Percentiles rank a stretch among this genome's conserved stretches.
Evolutionary conservation across 2,113 vertebrate species (phyloP).

Genomic region (Aythya baeri): DNA sequence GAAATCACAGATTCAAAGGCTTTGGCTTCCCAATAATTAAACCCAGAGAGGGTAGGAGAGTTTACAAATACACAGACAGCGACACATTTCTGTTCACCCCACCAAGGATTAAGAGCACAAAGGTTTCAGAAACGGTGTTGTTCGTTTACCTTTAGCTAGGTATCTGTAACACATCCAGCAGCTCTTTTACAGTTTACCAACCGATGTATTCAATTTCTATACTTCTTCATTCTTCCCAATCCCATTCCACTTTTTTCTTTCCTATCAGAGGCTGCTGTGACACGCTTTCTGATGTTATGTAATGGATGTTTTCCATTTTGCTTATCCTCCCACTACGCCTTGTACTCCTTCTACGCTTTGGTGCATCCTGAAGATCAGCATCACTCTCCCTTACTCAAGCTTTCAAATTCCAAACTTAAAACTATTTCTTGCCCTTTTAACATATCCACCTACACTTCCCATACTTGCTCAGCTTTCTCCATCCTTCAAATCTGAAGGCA

Average conservation of each 20-base stretch:
- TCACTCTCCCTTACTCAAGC: neutral
- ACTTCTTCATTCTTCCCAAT: neutral
- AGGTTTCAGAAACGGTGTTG: neutral
- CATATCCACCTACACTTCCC: neutral
- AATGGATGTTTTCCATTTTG: neutral
- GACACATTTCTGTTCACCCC: neutral
- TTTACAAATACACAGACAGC: neutral
- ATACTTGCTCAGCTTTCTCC: neutral
- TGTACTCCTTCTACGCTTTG: neutral
- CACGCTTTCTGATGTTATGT: neutral
- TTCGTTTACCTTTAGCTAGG: neutral
- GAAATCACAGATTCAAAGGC: neutral
- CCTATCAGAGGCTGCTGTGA: neutral
- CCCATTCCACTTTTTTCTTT: neutral
- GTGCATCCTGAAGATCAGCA: neutral
- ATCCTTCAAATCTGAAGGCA: slow-evolving; percentile 15
- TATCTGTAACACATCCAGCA: neutral
- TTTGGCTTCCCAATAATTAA: neutral
- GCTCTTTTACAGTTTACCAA: neutral
- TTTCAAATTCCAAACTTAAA: neutral
- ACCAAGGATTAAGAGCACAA: neutral
- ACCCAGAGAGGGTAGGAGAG: neutral
- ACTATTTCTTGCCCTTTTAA: slow-evolving; percentile 25
- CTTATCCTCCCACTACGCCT: neutral
- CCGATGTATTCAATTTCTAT: neutral